These are phyloP conservation scores for Manis crassicaudata DNA, from an alignment of 2,797 vertebrate genomes.

Conservation along the genomic window DNA sequence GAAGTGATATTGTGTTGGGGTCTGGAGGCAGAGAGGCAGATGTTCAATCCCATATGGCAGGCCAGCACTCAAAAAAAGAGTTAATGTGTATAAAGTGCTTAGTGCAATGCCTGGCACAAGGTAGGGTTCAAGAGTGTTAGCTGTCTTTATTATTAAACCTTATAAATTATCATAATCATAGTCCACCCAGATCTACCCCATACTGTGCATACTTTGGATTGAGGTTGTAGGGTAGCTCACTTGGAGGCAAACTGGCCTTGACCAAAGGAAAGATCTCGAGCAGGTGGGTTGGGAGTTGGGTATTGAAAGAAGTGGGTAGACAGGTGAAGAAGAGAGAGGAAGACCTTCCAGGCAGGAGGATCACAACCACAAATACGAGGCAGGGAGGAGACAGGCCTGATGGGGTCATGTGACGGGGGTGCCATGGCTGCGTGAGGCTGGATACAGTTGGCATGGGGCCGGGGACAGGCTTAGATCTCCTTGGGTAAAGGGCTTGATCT, in stretches of 20 bases:
- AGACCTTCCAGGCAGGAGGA: neutral
- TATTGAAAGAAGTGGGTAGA: neutral
- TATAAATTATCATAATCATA: neutral
- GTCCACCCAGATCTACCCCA: neutral
- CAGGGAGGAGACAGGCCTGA: neutral
- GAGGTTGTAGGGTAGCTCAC: neutral
- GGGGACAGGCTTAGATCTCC: neutral
- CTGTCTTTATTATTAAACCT: conserved; percentile 20
- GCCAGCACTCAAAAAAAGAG: neutral
- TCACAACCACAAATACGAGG: neutral
- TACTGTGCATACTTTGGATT: neutral
- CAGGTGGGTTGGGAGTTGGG: neutral
- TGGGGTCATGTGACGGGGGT: neutral
- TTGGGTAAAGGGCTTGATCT: neutral
- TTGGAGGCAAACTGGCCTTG: neutral
- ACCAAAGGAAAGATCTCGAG: neutral
- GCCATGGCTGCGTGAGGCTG: neutral
- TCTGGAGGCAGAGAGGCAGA: neutral
- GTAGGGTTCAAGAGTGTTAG: neutral
- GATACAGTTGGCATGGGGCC: neutral
- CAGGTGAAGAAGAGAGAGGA: neutral
- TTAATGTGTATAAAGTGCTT: neutral
- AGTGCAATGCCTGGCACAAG: neutral
- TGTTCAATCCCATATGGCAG: neutral
- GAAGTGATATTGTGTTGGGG: neutral